A percentile compares a stretch with the other conserved stretches of the same genome.
These are phyloP conservation scores for Oncopeltus fasciatus DNA, from an alignment of 1,140 invertebrate genomes.

Conservation along the genomic window DNA sequence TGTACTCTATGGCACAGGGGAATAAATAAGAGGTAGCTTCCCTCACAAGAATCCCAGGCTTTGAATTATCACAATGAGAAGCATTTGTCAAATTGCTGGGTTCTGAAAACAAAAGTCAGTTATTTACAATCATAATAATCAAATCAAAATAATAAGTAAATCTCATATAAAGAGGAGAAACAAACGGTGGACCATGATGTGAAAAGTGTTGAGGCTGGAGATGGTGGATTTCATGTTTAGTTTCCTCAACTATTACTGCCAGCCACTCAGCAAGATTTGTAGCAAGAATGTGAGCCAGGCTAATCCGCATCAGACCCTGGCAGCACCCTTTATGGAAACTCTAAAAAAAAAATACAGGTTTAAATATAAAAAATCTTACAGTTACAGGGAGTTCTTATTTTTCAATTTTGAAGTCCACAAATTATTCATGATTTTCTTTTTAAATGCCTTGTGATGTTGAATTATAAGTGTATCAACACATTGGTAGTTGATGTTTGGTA, in stretches of 20 bases:
- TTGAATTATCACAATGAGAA: neutral
- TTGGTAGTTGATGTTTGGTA: too few species aligned
- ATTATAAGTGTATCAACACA: too few species aligned
- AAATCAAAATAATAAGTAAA: too few species aligned
- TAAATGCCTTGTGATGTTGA: too few species aligned
- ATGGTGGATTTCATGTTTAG: constrained; percentile 39
- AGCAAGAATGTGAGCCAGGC: constrained; percentile 41
- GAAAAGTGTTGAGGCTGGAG: neutral
- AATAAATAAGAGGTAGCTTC: constrained; percentile 73
- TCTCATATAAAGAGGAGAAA: too few species aligned
- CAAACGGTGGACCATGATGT: neutral
- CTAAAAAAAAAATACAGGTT: neutral
- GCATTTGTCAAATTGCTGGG: too few species aligned
- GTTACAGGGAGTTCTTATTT: too few species aligned
- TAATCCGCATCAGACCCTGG: constrained; percentile 39
- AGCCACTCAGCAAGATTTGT: constrained; percentile 50
- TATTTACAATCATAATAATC: too few species aligned
- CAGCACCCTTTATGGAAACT: constrained; percentile 31
- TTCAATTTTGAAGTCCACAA: too few species aligned
- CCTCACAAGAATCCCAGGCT: constrained; percentile 40
- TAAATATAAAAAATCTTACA: too few species aligned
- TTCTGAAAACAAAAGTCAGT: too few species aligned
- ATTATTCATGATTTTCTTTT: too few species aligned
- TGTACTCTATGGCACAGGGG: constrained; percentile 78
- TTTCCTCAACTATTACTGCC: constrained; percentile 45